Percentiles rank a stretch among this genome's conserved stretches.
Conservation (phyloP, 2,113 vertebrate genomes). For the Tyrannus savana region DNA sequence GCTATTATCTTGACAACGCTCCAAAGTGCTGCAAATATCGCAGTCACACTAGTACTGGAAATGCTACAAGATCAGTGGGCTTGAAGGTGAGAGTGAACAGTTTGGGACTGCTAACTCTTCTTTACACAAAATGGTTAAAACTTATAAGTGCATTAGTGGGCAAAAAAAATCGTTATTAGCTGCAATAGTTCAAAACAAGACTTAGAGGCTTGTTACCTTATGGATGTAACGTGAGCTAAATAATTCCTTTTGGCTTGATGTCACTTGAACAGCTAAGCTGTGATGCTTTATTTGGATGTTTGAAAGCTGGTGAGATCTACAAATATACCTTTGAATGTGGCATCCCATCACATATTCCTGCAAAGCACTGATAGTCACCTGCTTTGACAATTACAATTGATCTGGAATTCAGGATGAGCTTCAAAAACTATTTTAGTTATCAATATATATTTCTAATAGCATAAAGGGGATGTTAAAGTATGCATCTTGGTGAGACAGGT, state of each 20-base stretch:
- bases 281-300: not conserved
- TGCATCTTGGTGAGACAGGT: not conserved
- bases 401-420: not conserved
- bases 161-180: not conserved
- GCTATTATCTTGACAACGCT: not conserved
- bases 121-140: not conserved
- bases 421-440: not conserved
- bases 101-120: not conserved
- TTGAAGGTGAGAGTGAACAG: not conserved
- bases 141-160: not conserved
- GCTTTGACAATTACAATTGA: not conserved
- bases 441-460: not conserved
- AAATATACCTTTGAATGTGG: not conserved
- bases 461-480: not conserved
- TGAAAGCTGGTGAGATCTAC: not conserved
- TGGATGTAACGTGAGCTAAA: fast-evolving
- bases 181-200: not conserved
- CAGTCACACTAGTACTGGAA: not conserved
- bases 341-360: not conserved
- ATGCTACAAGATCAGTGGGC: not conserved
- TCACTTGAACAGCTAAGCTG: not conserved
- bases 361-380: not conserved
- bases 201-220: not conserved
- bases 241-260: not conserved
- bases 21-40: not conserved